phyloP scores from a whole-genome alignment of 64 coral and sea anemone genomes.

The Anthopleura sola region DNA sequence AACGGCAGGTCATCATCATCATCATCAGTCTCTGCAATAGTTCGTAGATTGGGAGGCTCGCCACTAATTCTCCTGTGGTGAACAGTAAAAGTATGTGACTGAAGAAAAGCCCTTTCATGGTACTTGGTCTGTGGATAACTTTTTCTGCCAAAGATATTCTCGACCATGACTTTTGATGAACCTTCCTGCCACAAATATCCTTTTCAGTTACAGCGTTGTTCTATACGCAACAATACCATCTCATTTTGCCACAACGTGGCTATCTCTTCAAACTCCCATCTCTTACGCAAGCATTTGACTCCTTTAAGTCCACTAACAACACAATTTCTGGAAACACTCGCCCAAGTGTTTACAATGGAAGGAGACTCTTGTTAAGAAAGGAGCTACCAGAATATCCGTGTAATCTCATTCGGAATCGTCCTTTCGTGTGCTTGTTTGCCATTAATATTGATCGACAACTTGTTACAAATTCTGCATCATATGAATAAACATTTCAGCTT shows the following conservation, averaged over 20 bases:
- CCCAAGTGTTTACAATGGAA: neutral
- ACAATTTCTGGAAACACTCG: neutral
- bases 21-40: slow-evolving; percentile 22
- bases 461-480: slow-evolving; percentile 11
- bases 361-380: neutral
- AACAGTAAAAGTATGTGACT: neutral
- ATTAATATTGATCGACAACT: slow-evolving; percentile 12
- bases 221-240: neutral
- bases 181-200: neutral
- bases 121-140: neutral
- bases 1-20: neutral
- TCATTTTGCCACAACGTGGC: neutral
- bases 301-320: neutral
- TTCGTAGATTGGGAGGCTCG: slow-evolving; percentile 4
- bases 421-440: neutral
- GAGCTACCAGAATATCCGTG: neutral
- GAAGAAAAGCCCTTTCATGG: neutral
- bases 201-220: neutral
- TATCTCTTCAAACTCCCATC: neutral
- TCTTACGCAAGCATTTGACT: neutral
- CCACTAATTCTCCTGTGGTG: neutral
- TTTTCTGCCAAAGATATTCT: slow-evolving; percentile 19
- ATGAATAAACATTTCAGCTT: slow-evolving; percentile 8
- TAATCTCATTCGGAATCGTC: slow-evolving; percentile 1
- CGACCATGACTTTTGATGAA: neutral